Evolutionary conservation across 1,140 invertebrate species (phyloP).

Genomic region (Homarus americanus): DNA sequence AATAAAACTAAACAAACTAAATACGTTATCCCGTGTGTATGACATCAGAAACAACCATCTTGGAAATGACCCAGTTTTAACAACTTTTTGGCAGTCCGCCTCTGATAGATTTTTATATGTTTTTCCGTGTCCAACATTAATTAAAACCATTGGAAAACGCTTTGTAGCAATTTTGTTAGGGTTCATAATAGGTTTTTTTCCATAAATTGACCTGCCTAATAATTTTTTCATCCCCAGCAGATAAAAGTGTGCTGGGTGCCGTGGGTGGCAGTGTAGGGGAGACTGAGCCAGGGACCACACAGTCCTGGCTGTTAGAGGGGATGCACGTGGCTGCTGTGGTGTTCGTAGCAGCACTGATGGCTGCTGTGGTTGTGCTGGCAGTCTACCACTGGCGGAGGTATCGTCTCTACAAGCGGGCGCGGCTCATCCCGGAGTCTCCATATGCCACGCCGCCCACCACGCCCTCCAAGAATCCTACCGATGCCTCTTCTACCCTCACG

Average conservation of each 20-base stretch:
- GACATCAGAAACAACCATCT: no score
- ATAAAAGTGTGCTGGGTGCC: no score
- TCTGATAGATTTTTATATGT: no score
- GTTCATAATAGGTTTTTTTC: no score
- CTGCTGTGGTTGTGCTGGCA: conserved; percentile 48
- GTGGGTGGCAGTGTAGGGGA: background rate
- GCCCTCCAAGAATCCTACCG: conserved; percentile 21
- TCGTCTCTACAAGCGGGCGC: conserved; percentile 47
- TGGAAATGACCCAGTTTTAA: no score
- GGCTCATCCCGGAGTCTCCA: conserved; percentile 53
- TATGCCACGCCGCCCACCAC: conserved; percentile 42
- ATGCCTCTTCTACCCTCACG: conserved; percentile 41
- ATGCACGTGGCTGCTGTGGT: conserved; percentile 58
- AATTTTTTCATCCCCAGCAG: background rate
- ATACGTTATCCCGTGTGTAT: no score
- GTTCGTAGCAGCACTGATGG: conserved; percentile 47
- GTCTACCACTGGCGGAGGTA: conserved; percentile 47
- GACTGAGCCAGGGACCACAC: background rate
- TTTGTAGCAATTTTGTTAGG: no score
- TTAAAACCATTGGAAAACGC: no score
- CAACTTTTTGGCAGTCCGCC: no score
- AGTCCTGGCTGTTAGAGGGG: conserved; percentile 19
- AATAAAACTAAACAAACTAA: no score
- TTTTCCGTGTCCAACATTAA: no score
- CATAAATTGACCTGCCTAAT: no score